Evolutionary conservation across 1,140 invertebrate species (phyloP).

Genomic region (Agrilus planipennis): DNA sequence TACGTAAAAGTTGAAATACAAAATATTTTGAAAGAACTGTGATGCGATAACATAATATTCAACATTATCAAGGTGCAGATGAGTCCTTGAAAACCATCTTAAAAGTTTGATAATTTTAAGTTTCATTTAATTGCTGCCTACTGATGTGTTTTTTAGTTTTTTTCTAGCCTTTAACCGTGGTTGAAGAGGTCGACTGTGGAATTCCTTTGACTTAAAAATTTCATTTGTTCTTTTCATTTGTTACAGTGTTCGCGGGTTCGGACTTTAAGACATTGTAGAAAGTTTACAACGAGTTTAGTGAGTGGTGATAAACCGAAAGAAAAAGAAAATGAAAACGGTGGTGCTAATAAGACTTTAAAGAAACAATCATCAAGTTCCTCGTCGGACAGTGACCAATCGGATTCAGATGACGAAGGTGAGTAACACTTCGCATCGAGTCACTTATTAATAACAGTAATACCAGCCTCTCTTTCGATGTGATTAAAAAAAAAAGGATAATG

Average conservation of each 20-base stretch:
- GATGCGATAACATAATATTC: too few relatives aligned
- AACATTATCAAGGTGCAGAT: too few relatives aligned
- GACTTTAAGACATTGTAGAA: conserved; percentile 15
- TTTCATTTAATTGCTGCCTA: too few relatives aligned
- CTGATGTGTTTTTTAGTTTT: too few relatives aligned
- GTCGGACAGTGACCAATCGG: conserved; percentile 9
- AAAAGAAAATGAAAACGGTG: conserved; percentile 10
- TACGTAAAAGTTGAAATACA: too few relatives aligned
- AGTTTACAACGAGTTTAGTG: conserved; percentile 14
- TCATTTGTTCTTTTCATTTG: too few relatives aligned
- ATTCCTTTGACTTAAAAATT: too few relatives aligned
- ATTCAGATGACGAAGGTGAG: conserved; percentile 19
- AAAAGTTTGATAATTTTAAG: too few relatives aligned
- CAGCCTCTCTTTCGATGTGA: background rate
- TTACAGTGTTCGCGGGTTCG: conserved; percentile 16
- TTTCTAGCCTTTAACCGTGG: too few relatives aligned
- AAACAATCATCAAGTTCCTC: conserved; percentile 14
- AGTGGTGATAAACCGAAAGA: conserved; percentile 13
- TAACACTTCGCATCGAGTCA: background rate
- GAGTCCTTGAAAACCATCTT: too few relatives aligned
- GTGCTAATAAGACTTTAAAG: background rate
- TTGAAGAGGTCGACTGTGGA: too few relatives aligned
- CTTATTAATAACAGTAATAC: background rate
- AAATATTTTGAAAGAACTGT: too few relatives aligned
- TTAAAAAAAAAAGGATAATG: conserved; percentile 4